These are phyloP conservation scores for Belonocnema kinseyi DNA, from an alignment of 1,140 invertebrate genomes.

Conservation along the genomic window DNA sequence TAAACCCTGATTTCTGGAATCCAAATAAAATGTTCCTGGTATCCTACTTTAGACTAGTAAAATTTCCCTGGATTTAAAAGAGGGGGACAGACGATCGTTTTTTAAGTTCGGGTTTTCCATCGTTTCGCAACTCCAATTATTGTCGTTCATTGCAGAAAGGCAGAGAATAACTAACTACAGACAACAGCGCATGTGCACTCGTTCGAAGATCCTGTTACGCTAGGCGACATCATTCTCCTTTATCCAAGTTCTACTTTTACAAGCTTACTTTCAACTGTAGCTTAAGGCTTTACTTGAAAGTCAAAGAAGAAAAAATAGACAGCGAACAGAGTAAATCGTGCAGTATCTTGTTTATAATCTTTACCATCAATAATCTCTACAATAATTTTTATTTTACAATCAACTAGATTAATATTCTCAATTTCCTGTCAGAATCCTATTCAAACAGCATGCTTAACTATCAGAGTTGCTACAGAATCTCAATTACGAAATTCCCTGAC, in stretches of 20 bases:
- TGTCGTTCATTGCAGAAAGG: slow-evolving; percentile 15
- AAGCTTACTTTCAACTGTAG: slow-evolving; percentile 28
- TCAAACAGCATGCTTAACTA: too few relatives aligned
- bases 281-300: not conserved
- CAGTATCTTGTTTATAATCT: too few relatives aligned
- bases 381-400: too few relatives aligned
- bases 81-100: not conserved
- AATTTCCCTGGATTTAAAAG: too few relatives aligned
- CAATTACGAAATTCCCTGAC: too few relatives aligned
- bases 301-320: too few relatives aligned
- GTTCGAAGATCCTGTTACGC: slow-evolving; percentile 15
- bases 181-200: slow-evolving; percentile 18
- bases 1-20: not conserved
- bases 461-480: too few relatives aligned
- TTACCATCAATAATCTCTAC: too few relatives aligned
- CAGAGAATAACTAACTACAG: slow-evolving; percentile 13
- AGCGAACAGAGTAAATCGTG: too few relatives aligned
- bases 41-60: too few relatives aligned
- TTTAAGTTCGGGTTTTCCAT: slow-evolving; percentile 3
- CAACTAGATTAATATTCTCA: too few relatives aligned
- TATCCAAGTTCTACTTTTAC: slow-evolving; percentile 29
- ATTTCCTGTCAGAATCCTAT: too few relatives aligned
- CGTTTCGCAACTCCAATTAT: slow-evolving; percentile 12
- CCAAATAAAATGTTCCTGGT: not conserved
- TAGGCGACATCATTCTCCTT: slow-evolving; percentile 19